A percentile compares a stretch with the other conserved stretches of the same genome.
phyloP scores from a whole-genome alignment of 2,113 vertebrate species.

The Alectura lathami region DNA sequence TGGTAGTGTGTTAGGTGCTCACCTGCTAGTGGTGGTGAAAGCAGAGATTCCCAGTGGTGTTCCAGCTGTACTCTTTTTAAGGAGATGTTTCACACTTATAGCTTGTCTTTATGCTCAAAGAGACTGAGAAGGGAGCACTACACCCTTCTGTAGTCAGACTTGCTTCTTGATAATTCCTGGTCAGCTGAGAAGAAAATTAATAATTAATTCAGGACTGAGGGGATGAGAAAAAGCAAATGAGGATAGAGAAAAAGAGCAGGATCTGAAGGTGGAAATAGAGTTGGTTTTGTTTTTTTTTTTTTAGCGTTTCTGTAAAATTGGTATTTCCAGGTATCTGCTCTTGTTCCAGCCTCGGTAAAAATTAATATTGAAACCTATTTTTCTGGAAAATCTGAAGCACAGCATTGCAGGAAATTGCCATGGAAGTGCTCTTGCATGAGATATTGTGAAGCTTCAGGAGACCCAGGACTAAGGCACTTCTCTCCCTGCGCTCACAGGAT shows the following conservation, averaged over 20 bases:
- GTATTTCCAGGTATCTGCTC: not conserved
- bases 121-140: not conserved
- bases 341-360: not conserved
- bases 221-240: not conserved
- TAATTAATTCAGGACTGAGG: not conserved
- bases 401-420: not conserved
- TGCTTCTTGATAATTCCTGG: not conserved
- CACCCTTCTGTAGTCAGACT: not conserved
- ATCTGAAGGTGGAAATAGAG: not conserved
- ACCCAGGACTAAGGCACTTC: not conserved
- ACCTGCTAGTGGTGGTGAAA: not conserved
- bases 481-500: accelerated
- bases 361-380: not conserved
- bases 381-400: not conserved
- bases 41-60: not conserved
- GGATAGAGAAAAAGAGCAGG: not conserved
- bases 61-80: not conserved
- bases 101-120: not conserved
- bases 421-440: not conserved
- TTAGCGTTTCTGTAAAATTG: not conserved
- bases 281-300: not conserved
- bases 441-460: not conserved
- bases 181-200: not conserved
- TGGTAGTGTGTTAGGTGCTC: not conserved
- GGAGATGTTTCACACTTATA: not conserved